Evolutionary conservation across 1,140 invertebrate genomes (phyloP).

Genomic region (Drosophila orena): DNA sequence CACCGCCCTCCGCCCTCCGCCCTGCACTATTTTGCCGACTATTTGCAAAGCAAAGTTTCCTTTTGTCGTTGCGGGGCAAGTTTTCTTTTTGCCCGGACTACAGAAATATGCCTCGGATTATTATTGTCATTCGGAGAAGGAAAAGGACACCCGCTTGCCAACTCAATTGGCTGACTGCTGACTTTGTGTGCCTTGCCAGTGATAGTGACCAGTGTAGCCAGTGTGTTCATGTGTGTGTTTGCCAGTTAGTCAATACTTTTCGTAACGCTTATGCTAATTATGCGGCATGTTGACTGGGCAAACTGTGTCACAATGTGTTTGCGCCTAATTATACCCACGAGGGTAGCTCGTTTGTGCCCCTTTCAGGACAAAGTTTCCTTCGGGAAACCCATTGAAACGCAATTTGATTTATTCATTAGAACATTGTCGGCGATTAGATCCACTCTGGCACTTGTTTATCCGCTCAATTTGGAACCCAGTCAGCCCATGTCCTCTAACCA

Average conservation of each 20-base stretch:
- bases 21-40: slow-evolving; percentile 74
- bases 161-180: slow-evolving; percentile 25
- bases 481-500: slow-evolving; percentile 60
- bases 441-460: slow-evolving; percentile 53
- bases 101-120: slow-evolving; percentile 70
- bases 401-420: slow-evolving; percentile 58
- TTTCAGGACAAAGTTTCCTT: slow-evolving; percentile 2
- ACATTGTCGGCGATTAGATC: slow-evolving; percentile 45
- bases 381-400: slow-evolving; percentile 25
- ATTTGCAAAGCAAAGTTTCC: slow-evolving; percentile 72
- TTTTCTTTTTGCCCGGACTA: slow-evolving; percentile 57
- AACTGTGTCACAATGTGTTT: slow-evolving; percentile 61
- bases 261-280: slow-evolving; percentile 77
- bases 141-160: slow-evolving; percentile 4
- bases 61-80: slow-evolving; percentile 67
- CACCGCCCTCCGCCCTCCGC: not conserved
- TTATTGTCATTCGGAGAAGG: slow-evolving; percentile 38
- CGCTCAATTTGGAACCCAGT: slow-evolving; percentile 64
- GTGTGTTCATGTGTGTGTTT: slow-evolving; percentile 11
- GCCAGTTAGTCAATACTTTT: slow-evolving; percentile 73
- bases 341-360: slow-evolving; percentile 9
- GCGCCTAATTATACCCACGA: slow-evolving; percentile 68
- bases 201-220: not conserved
- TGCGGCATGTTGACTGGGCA: slow-evolving; percentile 70
- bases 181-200: slow-evolving; percentile 7